Percentiles rank a stretch among this genome's conserved stretches.
These are phyloP conservation scores for Ibycter americanus DNA, from an alignment of 2,797 vertebrate species.

Conservation along the genomic window DNA sequence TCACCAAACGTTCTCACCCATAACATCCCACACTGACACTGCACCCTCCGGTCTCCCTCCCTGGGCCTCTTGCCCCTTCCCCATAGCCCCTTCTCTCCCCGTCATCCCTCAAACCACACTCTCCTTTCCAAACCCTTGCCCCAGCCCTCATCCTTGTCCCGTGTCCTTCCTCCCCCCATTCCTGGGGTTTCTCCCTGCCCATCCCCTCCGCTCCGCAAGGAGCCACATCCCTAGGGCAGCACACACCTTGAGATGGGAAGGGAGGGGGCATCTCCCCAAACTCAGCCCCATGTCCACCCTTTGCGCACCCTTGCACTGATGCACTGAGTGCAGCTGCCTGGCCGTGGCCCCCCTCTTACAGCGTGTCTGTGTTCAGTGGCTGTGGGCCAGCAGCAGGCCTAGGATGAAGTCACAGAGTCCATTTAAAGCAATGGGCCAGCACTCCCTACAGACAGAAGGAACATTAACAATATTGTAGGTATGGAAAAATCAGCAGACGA, in stretches of 20 bases:
- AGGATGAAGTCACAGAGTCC: neutral
- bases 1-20: neutral
- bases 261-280: neutral
- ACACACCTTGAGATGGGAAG: neutral
- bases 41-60: neutral
- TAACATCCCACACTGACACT: fast-evolving
- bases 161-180: neutral
- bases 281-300: neutral
- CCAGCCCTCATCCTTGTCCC: neutral
- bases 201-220: neutral
- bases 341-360: neutral
- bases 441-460: neutral
- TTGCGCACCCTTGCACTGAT: fast-evolving
- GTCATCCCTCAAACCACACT: neutral
- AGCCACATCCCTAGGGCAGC: neutral
- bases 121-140: neutral
- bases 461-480: neutral
- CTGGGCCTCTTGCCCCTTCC: neutral
- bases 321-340: neutral
- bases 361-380: neutral
- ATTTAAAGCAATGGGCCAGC: neutral
- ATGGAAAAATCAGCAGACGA: neutral
- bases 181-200: neutral
- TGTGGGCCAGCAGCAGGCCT: neutral
- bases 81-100: neutral